Evolutionary conservation across 2,113 vertebrate genomes (phyloP).

Genomic region (Tetrao urogallus): DNA sequence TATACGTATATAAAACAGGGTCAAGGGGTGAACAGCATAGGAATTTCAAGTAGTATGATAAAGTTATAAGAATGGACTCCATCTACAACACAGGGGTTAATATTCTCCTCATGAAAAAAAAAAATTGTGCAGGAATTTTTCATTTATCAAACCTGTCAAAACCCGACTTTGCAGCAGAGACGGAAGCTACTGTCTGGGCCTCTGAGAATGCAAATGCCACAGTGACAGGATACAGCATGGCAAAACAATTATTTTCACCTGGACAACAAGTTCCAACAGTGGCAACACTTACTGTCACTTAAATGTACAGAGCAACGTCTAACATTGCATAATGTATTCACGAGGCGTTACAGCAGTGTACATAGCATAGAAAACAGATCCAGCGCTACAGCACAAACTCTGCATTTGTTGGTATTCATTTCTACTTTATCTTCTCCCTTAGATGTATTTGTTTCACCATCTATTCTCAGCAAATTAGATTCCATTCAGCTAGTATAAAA

Average conservation of each 20-base stretch:
- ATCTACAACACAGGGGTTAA: background rate
- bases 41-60: background rate
- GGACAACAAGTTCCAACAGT: background rate
- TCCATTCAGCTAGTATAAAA: background rate
- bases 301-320: background rate
- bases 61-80: background rate
- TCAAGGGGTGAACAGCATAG: background rate
- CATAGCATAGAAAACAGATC: background rate
- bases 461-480: background rate
- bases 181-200: background rate
- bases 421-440: background rate
- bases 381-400: background rate
- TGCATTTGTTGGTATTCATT: background rate
- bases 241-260: background rate
- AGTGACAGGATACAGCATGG: background rate
- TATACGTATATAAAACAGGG: background rate
- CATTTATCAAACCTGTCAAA: constrained; percentile 10
- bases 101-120: background rate
- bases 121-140: background rate
- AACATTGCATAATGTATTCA: background rate
- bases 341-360: fast-evolving
- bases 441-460: background rate
- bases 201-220: background rate
- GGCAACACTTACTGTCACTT: background rate
- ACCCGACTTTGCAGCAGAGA: background rate